These are phyloP conservation scores for Rhinatrema bivittatum DNA, from an alignment of 2,797 vertebrate species.

Conservation along the genomic window DNA sequence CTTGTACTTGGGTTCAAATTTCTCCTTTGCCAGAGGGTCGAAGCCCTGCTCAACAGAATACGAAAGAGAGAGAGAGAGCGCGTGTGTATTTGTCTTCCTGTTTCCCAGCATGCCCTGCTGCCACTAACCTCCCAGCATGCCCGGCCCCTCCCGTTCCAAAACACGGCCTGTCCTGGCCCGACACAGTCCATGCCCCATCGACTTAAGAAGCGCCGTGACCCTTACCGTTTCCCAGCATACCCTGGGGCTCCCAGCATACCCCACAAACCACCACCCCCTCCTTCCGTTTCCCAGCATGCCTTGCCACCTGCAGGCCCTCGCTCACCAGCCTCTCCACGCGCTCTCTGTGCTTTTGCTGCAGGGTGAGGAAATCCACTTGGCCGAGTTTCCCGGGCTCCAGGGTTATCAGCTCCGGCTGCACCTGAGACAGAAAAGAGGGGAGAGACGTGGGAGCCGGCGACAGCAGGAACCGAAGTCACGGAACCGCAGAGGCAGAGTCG, in stretches of 20 bases:
- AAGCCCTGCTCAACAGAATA: too few species aligned
- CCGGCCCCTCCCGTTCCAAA: not conserved
- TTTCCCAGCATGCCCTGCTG: too few species aligned
- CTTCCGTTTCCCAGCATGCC: too few species aligned
- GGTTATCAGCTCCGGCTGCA: conserved; percentile 80
- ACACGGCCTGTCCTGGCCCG: too few species aligned
- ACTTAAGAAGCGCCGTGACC: not conserved
- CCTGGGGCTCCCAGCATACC: too few species aligned
- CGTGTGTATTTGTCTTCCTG: not conserved
- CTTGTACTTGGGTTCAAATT: conserved; percentile 64
- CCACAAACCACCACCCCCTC: too few species aligned
- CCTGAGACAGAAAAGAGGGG: conserved; percentile 19
- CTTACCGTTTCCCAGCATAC: too few species aligned
- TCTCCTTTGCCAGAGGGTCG: conserved; percentile 65
- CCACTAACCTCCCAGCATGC: not conserved
- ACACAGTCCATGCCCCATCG: too few species aligned
- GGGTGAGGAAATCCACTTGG: conserved; percentile 60
- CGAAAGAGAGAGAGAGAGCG: accelerated
- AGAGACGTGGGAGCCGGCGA: not conserved
- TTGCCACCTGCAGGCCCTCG: too few species aligned
- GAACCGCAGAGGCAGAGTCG: too few species aligned
- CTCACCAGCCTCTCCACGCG: conserved; percentile 67
- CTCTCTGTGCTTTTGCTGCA: conserved; percentile 66
- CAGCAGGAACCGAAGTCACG: not conserved
- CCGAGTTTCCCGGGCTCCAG: conserved; percentile 68